These are phyloP conservation scores for Augochlorella aurata DNA, from an alignment of 2,888 invertebrate species.

Conservation along the genomic window DNA sequence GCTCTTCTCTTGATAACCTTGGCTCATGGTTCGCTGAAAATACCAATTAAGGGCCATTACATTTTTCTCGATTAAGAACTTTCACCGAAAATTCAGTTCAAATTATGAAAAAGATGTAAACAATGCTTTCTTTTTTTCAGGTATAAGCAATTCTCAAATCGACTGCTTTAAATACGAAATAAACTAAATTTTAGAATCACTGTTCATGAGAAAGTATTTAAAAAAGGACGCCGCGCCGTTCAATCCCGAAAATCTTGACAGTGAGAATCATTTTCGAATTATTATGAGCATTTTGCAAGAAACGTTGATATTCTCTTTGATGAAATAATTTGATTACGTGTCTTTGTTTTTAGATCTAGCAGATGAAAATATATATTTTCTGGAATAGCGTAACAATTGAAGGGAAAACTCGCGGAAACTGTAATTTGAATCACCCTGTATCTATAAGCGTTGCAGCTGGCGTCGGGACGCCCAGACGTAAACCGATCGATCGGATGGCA, in stretches of 20 bases:
- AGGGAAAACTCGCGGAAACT: conserved; percentile 17
- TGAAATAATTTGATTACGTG: not conserved
- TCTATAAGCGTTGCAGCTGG: conserved; percentile 48
- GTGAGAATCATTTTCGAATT: not conserved
- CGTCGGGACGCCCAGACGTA: conserved; percentile 72
- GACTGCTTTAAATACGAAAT: too few relatives aligned
- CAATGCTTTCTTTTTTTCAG: not conserved
- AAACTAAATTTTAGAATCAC: not conserved
- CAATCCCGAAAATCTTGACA: too few relatives aligned
- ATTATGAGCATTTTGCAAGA: not conserved
- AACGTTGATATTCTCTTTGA: not conserved
- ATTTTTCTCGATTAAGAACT: not conserved
- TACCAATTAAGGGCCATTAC: conserved; percentile 1
- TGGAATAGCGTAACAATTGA: not conserved
- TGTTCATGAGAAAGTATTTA: not conserved
- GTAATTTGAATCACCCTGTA: conserved; percentile 36
- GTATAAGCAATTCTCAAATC: not conserved
- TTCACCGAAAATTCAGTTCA: not conserved
- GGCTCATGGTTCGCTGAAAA: conserved; percentile 58
- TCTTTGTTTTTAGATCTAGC: not conserved
- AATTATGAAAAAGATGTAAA: not conserved
- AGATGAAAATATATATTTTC: not conserved
- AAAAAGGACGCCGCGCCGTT: too few relatives aligned
- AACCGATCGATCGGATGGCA: conserved; percentile 77
- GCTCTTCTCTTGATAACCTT: conserved; percentile 71